Evolutionary conservation across 2,888 invertebrate genomes (phyloP), one percentile per base, ranked within the genome.

Genomic region (Subacronicta megacephala): DNA sequence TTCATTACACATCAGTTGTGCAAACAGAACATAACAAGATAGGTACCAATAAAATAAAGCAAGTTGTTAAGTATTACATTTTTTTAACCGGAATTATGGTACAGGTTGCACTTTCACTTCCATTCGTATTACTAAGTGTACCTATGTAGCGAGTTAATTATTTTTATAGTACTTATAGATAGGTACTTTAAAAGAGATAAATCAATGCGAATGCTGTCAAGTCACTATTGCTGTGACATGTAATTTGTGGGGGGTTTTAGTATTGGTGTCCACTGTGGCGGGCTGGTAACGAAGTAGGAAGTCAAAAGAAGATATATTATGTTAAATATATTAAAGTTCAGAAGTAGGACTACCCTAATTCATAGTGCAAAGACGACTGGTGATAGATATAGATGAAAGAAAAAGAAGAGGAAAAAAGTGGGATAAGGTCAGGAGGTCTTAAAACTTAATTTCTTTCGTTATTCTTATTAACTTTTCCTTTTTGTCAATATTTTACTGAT

Each of bases 31-130:
- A 20, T 55, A 41, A 10, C 29, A 23, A 29, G 36, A 7, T 55
- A 44, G 36, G 10, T 55, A 44, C 15, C 49, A 55, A 52, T 36
- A 51, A 43, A 52, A 60, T 54, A 44, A 58, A 65, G 56, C 41
- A 47, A 31, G 44, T 23, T 46, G 36, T 3, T 44, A n/a, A n/a
- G n/a, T n/a, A n/a, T n/a, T 20, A 13, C 50, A 1, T 44, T 51
- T 17, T 56, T 43, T 7, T 54, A 50, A 62, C 41, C 58, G 45
- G 52, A 53, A 50, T 51, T 41, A 41, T 49, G 37, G 56, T 43
- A 60, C 60, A 62, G 46, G 43, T 62, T 38, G 20, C 18, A 65
- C 77, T 77, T 75, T 75, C 71, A 63, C 77, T 77, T 63, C 55
- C 62, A 60, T 55, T 62, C 42, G 55, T 64, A 51, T 67, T 70